These are phyloP conservation scores for Drosophila santomea DNA, from an alignment of 1,140 invertebrate genomes.

Conservation along the genomic window DNA sequence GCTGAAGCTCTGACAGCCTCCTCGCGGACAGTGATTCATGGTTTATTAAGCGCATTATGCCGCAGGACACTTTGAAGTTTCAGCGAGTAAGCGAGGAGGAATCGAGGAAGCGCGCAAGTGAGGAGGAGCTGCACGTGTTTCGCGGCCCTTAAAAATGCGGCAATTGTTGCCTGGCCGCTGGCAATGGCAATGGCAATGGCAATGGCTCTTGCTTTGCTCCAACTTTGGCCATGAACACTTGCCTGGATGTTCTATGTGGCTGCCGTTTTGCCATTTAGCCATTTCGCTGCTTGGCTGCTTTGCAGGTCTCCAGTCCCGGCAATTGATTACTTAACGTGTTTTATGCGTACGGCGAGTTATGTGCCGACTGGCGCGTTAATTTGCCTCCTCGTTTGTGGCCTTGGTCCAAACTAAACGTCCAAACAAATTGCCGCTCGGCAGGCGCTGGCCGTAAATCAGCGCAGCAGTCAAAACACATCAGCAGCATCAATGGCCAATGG, in stretches of 20 bases:
- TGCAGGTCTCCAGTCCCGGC: slow-evolving; percentile 43
- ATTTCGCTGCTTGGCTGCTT: too few species aligned
- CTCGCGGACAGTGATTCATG: slow-evolving; percentile 84
- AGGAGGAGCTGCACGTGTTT: slow-evolving; percentile 47
- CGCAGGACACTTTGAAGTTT: slow-evolving; percentile 81
- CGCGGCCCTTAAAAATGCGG: slow-evolving; percentile 55
- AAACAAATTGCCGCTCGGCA: slow-evolving; percentile 77
- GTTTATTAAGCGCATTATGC: slow-evolving; percentile 85
- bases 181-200: slow-evolving; percentile 3
- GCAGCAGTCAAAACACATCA: slow-evolving; percentile 79
- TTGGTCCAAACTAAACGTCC: slow-evolving; percentile 42
- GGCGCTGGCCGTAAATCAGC: slow-evolving; percentile 77
- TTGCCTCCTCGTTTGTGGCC: slow-evolving; percentile 52
- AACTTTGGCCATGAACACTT: slow-evolving; percentile 73
- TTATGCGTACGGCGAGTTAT: slow-evolving; percentile 81
- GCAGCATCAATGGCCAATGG: slow-evolving; percentile 54
- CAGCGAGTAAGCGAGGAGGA: slow-evolving; percentile 1
- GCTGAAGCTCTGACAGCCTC: slow-evolving; percentile 65
- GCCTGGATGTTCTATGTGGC: slow-evolving; percentile 18
- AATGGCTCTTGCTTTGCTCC: slow-evolving; percentile 31
- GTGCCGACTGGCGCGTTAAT: slow-evolving; percentile 78
- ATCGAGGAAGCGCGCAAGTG: too few species aligned
- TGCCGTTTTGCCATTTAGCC: slow-evolving; percentile 10
- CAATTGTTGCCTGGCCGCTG: slow-evolving; percentile 37
- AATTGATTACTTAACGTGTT: slow-evolving; percentile 85